Percentiles rank a stretch among this genome's conserved stretches.
Evolutionary conservation across 2,113 vertebrate species (phyloP).

Genomic region (Rhizomys pruinosus): DNA sequence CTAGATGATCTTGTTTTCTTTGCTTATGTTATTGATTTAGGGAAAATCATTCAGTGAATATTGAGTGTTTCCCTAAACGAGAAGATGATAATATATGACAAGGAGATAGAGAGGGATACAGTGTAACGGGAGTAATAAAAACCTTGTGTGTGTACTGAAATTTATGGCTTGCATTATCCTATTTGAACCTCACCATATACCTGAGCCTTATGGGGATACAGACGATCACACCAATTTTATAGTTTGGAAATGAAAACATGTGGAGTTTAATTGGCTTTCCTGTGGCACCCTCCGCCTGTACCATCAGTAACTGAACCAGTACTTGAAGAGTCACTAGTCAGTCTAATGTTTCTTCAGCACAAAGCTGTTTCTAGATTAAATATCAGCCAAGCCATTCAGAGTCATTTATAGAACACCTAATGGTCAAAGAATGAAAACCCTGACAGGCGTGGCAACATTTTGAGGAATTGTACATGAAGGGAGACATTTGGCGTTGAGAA

Average conservation of each 20-base stretch:
- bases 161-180: slow-evolving; percentile 56
- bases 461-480: background rate
- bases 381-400: background rate
- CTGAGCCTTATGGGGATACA: slow-evolving; percentile 29
- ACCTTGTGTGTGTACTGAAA: background rate
- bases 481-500: background rate
- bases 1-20: slow-evolving; percentile 77
- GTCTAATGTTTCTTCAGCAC: background rate
- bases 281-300: background rate
- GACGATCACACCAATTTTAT: background rate
- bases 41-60: slow-evolving; percentile 75
- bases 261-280: slow-evolving; percentile 26
- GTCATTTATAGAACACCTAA: background rate
- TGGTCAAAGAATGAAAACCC: background rate
- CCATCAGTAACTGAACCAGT: background rate
- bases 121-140: slow-evolving; percentile 61
- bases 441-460: background rate
- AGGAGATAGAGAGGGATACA: slow-evolving; percentile 41
- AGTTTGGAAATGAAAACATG: background rate
- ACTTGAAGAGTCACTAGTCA: background rate
- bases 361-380: slow-evolving; percentile 21
- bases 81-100: slow-evolving; percentile 46
- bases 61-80: slow-evolving; percentile 61
- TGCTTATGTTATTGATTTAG: slow-evolving; percentile 83
- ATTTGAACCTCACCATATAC: slow-evolving; percentile 36